A percentile compares a stretch with the other conserved stretches of the same genome.
Evolutionary conservation across 1,140 invertebrate species (phyloP).

Genomic region (Myzus persicae): DNA sequence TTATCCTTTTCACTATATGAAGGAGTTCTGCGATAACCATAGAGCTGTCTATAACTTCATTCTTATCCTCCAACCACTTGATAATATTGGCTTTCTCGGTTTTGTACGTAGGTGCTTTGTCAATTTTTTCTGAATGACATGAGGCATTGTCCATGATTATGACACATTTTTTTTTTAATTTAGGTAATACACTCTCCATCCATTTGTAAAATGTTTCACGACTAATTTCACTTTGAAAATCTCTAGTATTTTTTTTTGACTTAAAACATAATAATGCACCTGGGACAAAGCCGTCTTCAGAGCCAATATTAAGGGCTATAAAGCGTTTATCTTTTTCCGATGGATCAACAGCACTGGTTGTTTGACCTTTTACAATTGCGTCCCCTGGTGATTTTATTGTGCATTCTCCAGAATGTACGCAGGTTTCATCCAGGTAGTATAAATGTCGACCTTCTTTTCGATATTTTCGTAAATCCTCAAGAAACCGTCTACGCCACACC

Average conservation of each 20-base stretch:
- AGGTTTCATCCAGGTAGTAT: slow-evolving; percentile 9
- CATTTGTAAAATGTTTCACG: too few species aligned
- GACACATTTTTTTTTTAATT: too few species aligned
- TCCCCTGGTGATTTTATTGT: not conserved
- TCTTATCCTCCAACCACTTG: not conserved
- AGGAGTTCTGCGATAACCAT: slow-evolving; percentile 2
- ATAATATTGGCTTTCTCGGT: not conserved
- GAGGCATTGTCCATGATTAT: not conserved
- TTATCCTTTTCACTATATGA: not conserved
- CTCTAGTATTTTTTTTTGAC: too few species aligned
- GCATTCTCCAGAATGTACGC: not conserved
- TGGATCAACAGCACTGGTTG: too few species aligned
- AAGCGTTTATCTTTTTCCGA: too few species aligned
- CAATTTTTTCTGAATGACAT: not conserved
- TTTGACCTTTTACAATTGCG: too few species aligned
- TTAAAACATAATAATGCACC: too few species aligned
- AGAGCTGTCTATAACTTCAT: not conserved
- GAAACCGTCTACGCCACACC: slow-evolving; percentile 6
- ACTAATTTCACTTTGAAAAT: too few species aligned
- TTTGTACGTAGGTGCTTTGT: not conserved
- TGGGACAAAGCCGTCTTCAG: too few species aligned
- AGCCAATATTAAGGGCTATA: too few species aligned
- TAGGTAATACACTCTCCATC: too few species aligned
- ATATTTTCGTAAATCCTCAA: not conserved
- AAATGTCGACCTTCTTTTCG: not conserved